phyloP scores from a whole-genome alignment of 1,140 invertebrate species.

The Monomorium pharaonis region DNA sequence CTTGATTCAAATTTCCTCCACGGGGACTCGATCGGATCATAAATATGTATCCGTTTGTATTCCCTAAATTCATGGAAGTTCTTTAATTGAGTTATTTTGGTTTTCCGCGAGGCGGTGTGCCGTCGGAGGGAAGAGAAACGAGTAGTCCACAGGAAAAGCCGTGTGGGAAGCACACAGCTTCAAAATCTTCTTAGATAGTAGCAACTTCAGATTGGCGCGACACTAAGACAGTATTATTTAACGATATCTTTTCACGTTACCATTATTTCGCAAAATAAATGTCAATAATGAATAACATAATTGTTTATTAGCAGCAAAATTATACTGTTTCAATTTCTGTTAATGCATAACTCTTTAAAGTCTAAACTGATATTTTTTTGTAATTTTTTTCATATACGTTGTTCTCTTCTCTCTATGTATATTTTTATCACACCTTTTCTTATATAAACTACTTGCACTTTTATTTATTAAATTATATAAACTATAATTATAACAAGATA shows the following conservation, averaged over 20 bases:
- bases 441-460: background rate
- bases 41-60: constrained; percentile 83
- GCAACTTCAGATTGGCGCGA: constrained; percentile 41
- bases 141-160: constrained; percentile 76
- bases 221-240: constrained; percentile 51
- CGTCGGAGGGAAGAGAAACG: constrained; percentile 23
- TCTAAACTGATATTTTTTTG: background rate
- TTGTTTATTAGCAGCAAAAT: background rate
- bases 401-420: background rate
- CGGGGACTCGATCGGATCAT: constrained; percentile 79
- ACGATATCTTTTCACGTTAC: constrained; percentile 4
- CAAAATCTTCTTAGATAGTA: constrained; percentile 77
- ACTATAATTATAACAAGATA: background rate
- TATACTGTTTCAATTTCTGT: background rate
- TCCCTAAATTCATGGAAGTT: constrained; percentile 83
- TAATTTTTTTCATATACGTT: background rate
- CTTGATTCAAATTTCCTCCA: constrained; percentile 78
- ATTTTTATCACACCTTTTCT: background rate
- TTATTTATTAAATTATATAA: background rate
- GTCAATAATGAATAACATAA: background rate
- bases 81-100: constrained; percentile 85
- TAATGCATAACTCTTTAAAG: background rate
- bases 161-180: constrained; percentile 80
- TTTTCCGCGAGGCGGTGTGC: constrained; percentile 70
- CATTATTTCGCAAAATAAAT: background rate